Conservation (phyloP, 2,113 vertebrate genomes). For the Australoheros scitulus region DNA sequence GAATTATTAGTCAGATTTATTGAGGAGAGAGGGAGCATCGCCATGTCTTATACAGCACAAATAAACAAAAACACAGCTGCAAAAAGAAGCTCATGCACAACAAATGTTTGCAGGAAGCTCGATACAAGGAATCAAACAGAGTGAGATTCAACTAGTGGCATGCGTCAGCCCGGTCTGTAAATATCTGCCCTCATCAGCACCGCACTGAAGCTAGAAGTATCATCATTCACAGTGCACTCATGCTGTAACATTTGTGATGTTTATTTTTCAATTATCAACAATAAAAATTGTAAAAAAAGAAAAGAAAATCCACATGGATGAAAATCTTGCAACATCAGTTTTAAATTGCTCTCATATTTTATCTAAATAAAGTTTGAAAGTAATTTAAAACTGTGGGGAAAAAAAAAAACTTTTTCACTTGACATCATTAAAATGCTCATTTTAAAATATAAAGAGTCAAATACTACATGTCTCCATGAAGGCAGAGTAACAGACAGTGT, state of each 20-base stretch:
- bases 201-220: conserved; percentile 5
- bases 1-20: conserved; percentile 51
- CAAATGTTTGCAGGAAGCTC: conserved; percentile 35
- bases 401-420: not conserved
- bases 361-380: not conserved
- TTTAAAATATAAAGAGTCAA: conserved; percentile 24
- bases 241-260: not conserved
- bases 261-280: not conserved
- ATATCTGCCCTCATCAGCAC: not conserved
- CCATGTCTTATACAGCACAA: conserved; percentile 17
- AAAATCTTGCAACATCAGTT: no score
- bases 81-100: conserved; percentile 37
- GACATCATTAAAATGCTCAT: not conserved
- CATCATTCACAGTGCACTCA: conserved; percentile 3
- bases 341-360: not conserved
- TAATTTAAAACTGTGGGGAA: not conserved
- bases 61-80: conserved; percentile 33
- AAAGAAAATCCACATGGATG: not conserved
- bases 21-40: not conserved
- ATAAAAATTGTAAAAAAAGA: fast-evolving
- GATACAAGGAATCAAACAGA: conserved; percentile 34
- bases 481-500: conserved; percentile 38
- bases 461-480: conserved; percentile 25
- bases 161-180: conserved; percentile 16
- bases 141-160: conserved; percentile 30